Evolutionary conservation across 2,888 invertebrate species (phyloP).

Genomic region (Aphidoletes aphidimyza): DNA sequence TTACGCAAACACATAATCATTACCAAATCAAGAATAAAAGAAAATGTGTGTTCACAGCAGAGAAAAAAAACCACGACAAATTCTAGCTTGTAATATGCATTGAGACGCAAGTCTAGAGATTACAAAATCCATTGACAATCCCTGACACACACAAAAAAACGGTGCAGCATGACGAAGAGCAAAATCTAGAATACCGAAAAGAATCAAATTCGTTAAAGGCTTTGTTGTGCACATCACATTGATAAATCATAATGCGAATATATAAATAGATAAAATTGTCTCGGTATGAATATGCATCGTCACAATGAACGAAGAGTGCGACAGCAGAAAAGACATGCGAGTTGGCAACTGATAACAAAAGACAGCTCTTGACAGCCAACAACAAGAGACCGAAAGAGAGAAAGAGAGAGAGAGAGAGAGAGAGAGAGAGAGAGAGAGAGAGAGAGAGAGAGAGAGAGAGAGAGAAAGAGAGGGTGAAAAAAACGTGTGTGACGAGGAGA

Average conservation of each 20-base stretch:
- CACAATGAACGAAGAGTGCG: not conserved
- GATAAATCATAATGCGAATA: constrained; percentile 48
- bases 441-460: not conserved
- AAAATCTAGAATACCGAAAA: not conserved
- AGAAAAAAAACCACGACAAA: too few species aligned
- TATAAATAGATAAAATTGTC: constrained; percentile 45
- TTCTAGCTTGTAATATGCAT: not conserved
- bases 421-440: not conserved
- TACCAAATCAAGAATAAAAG: not conserved
- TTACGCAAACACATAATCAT: constrained; percentile 8
- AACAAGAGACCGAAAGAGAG: not conserved
- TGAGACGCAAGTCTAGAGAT: not conserved
- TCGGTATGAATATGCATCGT: constrained; percentile 25
- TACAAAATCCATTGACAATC: not conserved
- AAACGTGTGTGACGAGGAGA: not conserved
- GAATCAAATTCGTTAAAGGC: constrained; percentile 19
- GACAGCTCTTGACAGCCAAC: not conserved
- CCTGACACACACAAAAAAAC: not conserved
- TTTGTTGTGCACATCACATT: constrained; percentile 51
- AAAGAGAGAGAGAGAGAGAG: not conserved
- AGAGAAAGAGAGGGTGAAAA: not conserved
- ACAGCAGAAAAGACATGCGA: constrained; percentile 10
- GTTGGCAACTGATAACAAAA: constrained; percentile 32
- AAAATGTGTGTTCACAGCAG: not conserved
- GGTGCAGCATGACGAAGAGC: not conserved